Percentiles rank a stretch among this genome's conserved stretches.
Evolutionary conservation across 2,888 invertebrate genomes (phyloP).

Genomic region (Strigamia crassipes): DNA sequence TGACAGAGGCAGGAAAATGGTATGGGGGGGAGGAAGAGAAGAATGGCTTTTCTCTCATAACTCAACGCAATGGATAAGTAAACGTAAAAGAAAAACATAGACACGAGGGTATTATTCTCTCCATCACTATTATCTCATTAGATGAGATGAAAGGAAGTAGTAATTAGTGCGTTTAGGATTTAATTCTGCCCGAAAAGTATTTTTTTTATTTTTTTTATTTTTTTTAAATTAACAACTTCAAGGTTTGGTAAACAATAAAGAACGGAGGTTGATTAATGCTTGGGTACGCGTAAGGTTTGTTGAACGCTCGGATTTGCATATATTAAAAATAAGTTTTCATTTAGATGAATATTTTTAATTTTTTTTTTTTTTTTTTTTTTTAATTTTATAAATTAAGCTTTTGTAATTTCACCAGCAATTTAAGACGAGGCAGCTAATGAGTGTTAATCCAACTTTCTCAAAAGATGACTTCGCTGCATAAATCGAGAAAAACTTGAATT

Average conservation of each 20-base stretch:
- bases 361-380: neutral
- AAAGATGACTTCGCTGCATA: neutral
- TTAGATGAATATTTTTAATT: no score
- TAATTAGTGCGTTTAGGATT: slow-evolving; percentile 10
- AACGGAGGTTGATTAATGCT: neutral
- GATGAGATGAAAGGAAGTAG: neutral
- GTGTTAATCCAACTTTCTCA: slow-evolving; percentile 10
- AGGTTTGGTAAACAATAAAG: slow-evolving; percentile 3
- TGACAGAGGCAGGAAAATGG: neutral
- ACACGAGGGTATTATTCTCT: neutral
- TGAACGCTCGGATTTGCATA: neutral
- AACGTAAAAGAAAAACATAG: neutral
- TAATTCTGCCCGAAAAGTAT: neutral
- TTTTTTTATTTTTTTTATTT: no score
- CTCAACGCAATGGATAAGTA: slow-evolving; percentile 10
- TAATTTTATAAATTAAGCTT: neutral
- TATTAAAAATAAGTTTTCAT: neutral
- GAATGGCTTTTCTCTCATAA: slow-evolving; percentile 14
- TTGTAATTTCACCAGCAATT: neutral
- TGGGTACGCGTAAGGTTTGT: neutral
- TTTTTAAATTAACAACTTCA: neutral
- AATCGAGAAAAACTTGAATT: no score
- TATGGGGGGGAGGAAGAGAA: neutral
- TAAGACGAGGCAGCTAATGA: neutral
- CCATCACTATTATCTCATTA: slow-evolving; percentile 1